Conservation (phyloP, 2,113 vertebrate species). For the Gasterosteus nipponicus region DNA sequence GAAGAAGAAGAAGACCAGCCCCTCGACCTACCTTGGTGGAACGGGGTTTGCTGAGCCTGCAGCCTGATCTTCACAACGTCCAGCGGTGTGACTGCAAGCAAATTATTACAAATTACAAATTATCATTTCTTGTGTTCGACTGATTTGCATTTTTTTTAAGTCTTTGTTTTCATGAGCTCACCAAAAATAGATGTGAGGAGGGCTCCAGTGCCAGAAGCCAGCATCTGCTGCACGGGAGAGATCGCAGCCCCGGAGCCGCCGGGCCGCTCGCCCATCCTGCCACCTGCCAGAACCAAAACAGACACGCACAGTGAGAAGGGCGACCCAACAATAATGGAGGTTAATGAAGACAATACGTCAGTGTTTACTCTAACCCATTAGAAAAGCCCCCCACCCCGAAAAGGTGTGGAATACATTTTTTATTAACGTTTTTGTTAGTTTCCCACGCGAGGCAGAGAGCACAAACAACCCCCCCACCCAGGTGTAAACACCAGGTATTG, state of each 20-base stretch:
- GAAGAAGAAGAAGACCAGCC: not conserved
- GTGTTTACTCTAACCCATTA: too few relatives aligned
- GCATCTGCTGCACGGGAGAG: slow-evolving; percentile 93
- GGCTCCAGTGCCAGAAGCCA: slow-evolving; percentile 93
- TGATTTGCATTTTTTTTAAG: not conserved
- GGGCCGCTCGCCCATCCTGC: slow-evolving; percentile 84
- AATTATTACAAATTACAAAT: not conserved
- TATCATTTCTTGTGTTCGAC: not conserved
- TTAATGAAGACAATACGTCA: too few relatives aligned
- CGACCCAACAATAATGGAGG: too few relatives aligned
- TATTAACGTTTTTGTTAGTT: too few relatives aligned
- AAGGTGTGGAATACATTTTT: too few relatives aligned
- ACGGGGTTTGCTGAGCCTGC: slow-evolving; percentile 89
- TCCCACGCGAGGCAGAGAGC: too few relatives aligned
- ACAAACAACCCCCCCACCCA: too few relatives aligned
- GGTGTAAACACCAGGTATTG: too few relatives aligned
- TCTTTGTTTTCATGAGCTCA: slow-evolving; percentile 74
- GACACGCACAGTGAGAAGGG: not conserved
- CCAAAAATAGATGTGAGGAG: slow-evolving; percentile 93
- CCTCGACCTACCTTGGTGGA: slow-evolving; percentile 80
- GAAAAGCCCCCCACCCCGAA: too few relatives aligned
- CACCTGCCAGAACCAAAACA: slow-evolving; percentile 70
- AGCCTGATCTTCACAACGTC: slow-evolving; percentile 96
- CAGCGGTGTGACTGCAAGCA: slow-evolving; percentile 88
- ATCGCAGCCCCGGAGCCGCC: slow-evolving; percentile 75